These are phyloP conservation scores for Lumbricus terrestris DNA, from an alignment of 2,888 invertebrate genomes.

Conservation along the genomic window DNA sequence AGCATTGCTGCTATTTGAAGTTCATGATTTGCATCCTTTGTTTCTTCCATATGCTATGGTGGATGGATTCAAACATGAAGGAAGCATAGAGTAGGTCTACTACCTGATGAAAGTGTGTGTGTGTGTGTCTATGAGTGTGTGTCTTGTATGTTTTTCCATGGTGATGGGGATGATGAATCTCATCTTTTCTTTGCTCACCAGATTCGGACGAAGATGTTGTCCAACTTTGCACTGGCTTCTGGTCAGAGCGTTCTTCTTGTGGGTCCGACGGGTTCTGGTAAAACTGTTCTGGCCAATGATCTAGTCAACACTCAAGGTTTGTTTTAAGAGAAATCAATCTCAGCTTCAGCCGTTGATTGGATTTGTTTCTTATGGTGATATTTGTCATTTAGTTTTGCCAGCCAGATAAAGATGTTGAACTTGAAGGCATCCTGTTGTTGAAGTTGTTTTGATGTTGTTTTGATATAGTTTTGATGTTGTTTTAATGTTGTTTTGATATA, in stretches of 20 bases:
- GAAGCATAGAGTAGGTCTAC: too few species aligned
- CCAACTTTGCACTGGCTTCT: slow-evolving; percentile 57
- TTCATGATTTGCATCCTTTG: too few species aligned
- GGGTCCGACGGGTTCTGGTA: slow-evolving; percentile 58
- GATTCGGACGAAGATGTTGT: slow-evolving; percentile 54
- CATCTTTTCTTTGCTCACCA: slow-evolving; percentile 31
- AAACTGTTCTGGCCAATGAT: slow-evolving; percentile 57
- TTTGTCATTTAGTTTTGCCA: not conserved
- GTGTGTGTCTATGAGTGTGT: too few species aligned
- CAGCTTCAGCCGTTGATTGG: not conserved
- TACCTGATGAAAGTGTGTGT: too few species aligned
- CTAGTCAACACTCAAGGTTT: slow-evolving; percentile 56
- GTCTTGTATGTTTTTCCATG: too few species aligned
- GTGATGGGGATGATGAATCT: too few species aligned
- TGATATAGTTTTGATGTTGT: too few species aligned
- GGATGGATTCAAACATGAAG: too few species aligned
- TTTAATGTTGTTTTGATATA: not conserved
- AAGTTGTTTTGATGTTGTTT: not conserved
- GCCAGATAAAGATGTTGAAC: not conserved
- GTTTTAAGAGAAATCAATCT: not conserved
- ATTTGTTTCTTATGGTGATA: too few species aligned
- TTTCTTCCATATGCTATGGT: too few species aligned
- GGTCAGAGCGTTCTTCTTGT: slow-evolving; percentile 57
- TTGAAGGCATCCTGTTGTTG: not conserved
- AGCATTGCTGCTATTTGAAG: too few species aligned